phyloP scores from a whole-genome alignment of 2,113 vertebrate species.

The Spermophilus dauricus region DNA sequence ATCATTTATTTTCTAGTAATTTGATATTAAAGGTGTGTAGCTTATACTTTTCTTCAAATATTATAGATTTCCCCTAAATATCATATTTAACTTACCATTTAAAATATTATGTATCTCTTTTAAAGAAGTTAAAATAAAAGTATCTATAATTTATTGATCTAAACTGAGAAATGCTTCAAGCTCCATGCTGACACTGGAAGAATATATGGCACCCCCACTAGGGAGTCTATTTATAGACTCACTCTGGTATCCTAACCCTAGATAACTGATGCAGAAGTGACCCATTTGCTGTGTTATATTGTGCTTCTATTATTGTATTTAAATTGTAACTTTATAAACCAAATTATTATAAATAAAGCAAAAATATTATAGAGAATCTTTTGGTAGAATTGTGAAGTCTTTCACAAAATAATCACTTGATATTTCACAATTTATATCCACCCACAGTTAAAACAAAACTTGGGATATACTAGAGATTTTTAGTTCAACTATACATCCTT shows the following conservation, averaged over 20 bases:
- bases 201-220: background rate
- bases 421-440: slow-evolving; percentile 2
- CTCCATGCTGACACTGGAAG: background rate
- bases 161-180: background rate
- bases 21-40: background rate
- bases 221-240: background rate
- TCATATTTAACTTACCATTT: background rate
- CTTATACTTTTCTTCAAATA: slow-evolving; percentile 20
- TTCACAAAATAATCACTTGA: background rate
- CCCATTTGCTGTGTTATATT: background rate
- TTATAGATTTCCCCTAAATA: background rate
- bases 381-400: background rate
- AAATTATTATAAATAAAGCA: slow-evolving; percentile 10
- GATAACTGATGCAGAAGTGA: background rate
- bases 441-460: background rate
- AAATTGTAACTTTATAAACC: background rate
- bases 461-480: background rate
- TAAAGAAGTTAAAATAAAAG: background rate
- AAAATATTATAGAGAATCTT: background rate
- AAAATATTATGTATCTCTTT: background rate
- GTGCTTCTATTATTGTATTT: background rate
- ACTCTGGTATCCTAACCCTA: background rate
- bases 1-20: background rate
- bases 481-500: background rate
- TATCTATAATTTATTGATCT: background rate